These are phyloP conservation scores for Antigone vipio DNA, from an alignment of 2,113 vertebrate genomes.

Conservation along the genomic window DNA sequence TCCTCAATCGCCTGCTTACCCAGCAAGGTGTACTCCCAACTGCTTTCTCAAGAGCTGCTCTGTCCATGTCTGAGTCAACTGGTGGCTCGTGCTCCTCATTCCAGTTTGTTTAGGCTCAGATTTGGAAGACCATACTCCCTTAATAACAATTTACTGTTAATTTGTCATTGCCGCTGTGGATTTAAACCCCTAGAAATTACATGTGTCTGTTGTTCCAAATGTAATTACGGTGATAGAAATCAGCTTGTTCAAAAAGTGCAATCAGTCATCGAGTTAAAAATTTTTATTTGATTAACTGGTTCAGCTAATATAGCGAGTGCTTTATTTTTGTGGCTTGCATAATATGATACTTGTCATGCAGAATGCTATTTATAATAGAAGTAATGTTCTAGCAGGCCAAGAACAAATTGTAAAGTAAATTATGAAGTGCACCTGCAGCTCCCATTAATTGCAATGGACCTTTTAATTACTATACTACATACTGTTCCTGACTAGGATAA, in stretches of 20 bases:
- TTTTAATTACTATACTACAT: neutral
- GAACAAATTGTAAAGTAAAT: conserved; percentile 3
- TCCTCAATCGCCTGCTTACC: neutral
- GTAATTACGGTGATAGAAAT: neutral
- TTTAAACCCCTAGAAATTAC: neutral
- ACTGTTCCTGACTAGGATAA: neutral
- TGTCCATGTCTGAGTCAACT: neutral
- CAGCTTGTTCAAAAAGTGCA: neutral
- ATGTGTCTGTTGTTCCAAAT: neutral
- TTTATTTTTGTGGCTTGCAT: neutral
- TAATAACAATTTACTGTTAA: neutral
- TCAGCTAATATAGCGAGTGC: neutral
- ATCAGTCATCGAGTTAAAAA: neutral
- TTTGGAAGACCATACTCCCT: neutral
- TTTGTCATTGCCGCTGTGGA: neutral
- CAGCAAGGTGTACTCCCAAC: accelerated
- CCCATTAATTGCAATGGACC: neutral
- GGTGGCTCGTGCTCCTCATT: neutral
- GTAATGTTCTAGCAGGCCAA: neutral
- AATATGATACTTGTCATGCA: neutral
- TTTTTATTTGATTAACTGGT: neutral
- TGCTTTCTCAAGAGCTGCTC: neutral
- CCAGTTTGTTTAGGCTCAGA: neutral
- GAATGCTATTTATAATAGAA: neutral
- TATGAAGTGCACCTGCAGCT: neutral